phyloP scores from a whole-genome alignment of 2,113 vertebrate species.

The Mesoclemmys tuberculata region DNA sequence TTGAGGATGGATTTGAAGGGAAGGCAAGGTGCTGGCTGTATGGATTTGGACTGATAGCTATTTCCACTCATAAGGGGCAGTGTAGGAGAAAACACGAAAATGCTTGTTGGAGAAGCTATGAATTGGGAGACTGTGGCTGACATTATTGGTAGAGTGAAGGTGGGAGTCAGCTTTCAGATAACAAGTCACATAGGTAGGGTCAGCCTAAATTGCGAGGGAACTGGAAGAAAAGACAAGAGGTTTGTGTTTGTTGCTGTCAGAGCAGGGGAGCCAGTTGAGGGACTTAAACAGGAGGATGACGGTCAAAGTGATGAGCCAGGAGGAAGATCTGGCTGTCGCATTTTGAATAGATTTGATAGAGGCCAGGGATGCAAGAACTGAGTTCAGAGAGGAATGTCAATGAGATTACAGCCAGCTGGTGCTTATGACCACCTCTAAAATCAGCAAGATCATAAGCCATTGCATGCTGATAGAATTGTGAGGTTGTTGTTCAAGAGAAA shows the following conservation, averaged over 20 bases:
- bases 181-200: conserved; percentile 53
- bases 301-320: neutral
- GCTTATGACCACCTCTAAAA: too few species aligned
- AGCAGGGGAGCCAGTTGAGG: neutral
- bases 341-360: neutral
- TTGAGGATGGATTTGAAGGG: too few species aligned
- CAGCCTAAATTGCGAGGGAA: conserved; percentile 34
- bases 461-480: too few species aligned
- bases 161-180: conserved; percentile 52
- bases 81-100: too few species aligned
- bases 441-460: too few species aligned
- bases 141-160: conserved; percentile 55
- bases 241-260: conserved; percentile 21
- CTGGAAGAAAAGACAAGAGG: conserved; percentile 56
- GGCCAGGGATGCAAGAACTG: neutral
- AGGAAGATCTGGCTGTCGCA: neutral
- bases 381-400: neutral
- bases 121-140: neutral
- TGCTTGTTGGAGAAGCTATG: too few species aligned
- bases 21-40: too few species aligned
- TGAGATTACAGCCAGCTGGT: neutral
- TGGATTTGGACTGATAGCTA: too few species aligned
- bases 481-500: too few species aligned
- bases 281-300: neutral
- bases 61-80: too few species aligned